Evolutionary conservation across 2,113 vertebrate species (phyloP).

Genomic region (Eptesicus fuscus): DNA sequence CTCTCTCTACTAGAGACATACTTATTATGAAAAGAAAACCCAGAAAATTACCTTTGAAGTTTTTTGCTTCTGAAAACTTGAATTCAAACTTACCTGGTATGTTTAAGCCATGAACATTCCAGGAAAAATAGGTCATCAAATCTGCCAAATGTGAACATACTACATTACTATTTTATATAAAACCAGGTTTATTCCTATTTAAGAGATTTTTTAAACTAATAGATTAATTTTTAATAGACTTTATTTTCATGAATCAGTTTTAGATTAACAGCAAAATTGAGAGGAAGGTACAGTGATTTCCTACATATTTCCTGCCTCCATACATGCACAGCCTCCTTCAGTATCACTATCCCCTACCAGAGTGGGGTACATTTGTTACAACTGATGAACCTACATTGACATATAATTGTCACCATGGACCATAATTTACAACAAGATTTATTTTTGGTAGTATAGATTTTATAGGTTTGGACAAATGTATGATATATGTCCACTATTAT

Average conservation of each 20-base stretch:
- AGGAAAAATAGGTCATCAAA: neutral
- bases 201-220: neutral
- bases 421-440: no score
- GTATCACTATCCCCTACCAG: no score
- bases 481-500: no score
- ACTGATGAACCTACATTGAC: no score
- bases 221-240: neutral
- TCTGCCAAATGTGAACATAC: neutral
- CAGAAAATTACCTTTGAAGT: neutral
- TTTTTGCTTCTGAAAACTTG: neutral
- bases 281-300: no score
- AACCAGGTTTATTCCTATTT: neutral
- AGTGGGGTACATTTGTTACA: no score
- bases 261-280: no score
- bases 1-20: neutral
- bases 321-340: no score
- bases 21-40: neutral
- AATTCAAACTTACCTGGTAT: neutral
- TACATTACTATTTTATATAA: neutral
- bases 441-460: no score
- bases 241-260: neutral
- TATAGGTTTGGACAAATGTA: no score
- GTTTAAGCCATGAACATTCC: neutral
- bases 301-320: no score
- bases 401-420: no score